Evolutionary conservation across 2,797 vertebrate species (phyloP), one percentile per base, ranked within the genome.

Genomic region (Craterocephalus amniculus): DNA sequence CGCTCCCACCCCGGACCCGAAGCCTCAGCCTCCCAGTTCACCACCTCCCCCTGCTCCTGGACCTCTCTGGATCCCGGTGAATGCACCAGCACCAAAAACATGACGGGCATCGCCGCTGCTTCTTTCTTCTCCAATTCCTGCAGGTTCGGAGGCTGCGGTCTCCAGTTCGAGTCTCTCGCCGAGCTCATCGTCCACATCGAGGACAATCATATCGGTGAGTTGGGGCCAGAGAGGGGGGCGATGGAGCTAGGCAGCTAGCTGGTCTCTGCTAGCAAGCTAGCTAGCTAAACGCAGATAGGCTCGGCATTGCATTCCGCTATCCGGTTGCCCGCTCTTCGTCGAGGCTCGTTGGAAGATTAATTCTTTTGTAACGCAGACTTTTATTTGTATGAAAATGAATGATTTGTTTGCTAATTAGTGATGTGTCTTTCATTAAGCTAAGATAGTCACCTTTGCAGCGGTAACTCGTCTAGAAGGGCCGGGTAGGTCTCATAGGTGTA

Each of bases 141-240:
- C 95, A 95, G 96, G 80, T 98, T 98, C 91, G 97, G 97, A 85
- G 96, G 96, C 94, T 99, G 97, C 95, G 96, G 97, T 77, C 96
- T 97, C 61, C 96, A 96, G 94, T 98, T 98, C 91, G 95, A 96
- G 79, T 95, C 95, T 83, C 93, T 99, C 92, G 92, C 95, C 84
- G 97, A 98, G 93, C 97, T 99, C 83, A 99, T 99, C 93, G 97
- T 96, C 88, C 97, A 99, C 95, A 99, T 99, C 92, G 97, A 99
- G 88, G 97, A 98, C 93, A 97, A 95, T 93, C 97, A 98, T 92
- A 99, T 99, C 94, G 97, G 97, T 99, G 90, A 95, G 83, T 72
- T 86, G 67, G 72, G 88, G 79, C 83, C 81, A 4, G 72, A 91
- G 94, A 93, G 88, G 88, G 88, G 70, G 72, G 38, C 40, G 74